Conservation (phyloP, 2,888 invertebrate species). For the Apodemia zela region DNA sequence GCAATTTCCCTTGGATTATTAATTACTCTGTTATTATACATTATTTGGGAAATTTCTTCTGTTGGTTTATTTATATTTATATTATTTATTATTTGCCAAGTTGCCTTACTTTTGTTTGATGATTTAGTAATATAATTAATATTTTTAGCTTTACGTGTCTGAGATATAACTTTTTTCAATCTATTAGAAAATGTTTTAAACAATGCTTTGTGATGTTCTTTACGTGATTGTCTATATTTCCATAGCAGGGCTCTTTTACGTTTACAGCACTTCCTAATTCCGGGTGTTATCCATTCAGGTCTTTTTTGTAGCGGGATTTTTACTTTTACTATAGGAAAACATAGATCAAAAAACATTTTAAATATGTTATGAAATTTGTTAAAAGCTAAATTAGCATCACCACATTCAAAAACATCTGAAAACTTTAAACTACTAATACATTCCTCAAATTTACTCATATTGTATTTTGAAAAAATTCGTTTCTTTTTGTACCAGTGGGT, state of each 20-base stretch:
- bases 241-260: neutral
- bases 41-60: neutral
- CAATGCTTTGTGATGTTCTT: neutral
- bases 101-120: neutral
- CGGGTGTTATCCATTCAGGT: neutral
- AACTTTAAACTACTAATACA: slow-evolving; percentile 1
- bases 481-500: neutral
- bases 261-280: neutral
- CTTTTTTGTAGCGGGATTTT: neutral
- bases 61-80: neutral
- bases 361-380: neutral
- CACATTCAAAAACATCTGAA: neutral
- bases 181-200: neutral
- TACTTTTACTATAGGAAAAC: neutral
- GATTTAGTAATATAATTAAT: neutral
- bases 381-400: neutral
- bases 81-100: neutral
- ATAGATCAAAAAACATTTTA: neutral
- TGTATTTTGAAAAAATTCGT: neutral
- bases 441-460: neutral
- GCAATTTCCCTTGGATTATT: neutral
- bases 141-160: neutral
- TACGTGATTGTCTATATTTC: neutral
- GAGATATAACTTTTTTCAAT: neutral
- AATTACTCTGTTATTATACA: neutral